Evolutionary conservation across 1,140 invertebrate genomes (phyloP).

Genomic region (Anthonomus grandis): DNA sequence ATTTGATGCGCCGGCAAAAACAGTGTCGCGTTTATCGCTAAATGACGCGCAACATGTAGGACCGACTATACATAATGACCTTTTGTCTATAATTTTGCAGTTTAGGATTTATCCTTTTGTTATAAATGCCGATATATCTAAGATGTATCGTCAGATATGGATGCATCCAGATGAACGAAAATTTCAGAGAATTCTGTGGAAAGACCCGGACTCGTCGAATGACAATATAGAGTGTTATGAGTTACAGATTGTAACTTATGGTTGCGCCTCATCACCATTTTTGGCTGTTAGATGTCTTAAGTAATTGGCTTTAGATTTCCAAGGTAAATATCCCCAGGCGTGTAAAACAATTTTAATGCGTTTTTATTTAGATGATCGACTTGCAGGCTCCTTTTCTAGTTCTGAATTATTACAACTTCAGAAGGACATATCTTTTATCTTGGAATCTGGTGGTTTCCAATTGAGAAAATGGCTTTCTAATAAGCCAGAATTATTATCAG

Average conservation of each 20-base stretch:
- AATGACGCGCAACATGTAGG: slow-evolving; percentile 44
- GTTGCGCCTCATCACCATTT: too few relatives aligned
- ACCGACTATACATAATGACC: slow-evolving; percentile 41
- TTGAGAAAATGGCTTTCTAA: background rate
- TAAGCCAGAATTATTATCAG: background rate
- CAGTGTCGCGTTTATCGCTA: slow-evolving; percentile 28
- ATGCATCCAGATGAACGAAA: background rate
- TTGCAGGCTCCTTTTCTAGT: background rate
- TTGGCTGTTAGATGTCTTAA: background rate
- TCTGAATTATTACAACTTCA: background rate
- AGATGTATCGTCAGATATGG: slow-evolving; percentile 8
- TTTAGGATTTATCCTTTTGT: slow-evolving; percentile 41
- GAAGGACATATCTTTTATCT: background rate
- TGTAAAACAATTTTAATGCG: too few relatives aligned
- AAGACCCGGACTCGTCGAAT: too few relatives aligned
- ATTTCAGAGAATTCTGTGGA: too few relatives aligned
- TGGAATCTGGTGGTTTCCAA: background rate
- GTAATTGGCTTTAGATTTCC: background rate
- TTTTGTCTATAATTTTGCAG: slow-evolving; percentile 42
- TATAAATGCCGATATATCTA: slow-evolving; percentile 3
- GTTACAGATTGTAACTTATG: too few relatives aligned
- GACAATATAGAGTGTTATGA: too few relatives aligned
- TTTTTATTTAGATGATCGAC: background rate
- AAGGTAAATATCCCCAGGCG: background rate
- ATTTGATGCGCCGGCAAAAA: slow-evolving; percentile 37